Percentiles rank a stretch among this genome's conserved stretches.
Conservation (phyloP, 2,797 vertebrate genomes). For the Galago senegalensis region DNA sequence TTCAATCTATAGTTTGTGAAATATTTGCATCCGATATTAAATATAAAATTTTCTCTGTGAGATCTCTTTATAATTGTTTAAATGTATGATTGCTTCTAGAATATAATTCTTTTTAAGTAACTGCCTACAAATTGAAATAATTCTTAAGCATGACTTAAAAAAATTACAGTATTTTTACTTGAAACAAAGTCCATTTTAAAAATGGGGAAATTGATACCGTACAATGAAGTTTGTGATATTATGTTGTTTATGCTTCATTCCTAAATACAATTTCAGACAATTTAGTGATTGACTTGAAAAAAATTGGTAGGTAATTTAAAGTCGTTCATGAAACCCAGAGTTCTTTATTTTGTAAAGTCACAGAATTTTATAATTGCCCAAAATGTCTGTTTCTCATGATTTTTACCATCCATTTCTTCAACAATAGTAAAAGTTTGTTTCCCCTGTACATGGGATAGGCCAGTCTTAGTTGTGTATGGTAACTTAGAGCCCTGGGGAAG, state of each 20-base stretch:
- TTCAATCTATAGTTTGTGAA: slow-evolving; percentile 27
- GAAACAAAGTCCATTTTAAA: slow-evolving; percentile 38
- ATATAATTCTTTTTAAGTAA: slow-evolving; percentile 39
- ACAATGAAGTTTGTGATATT: slow-evolving; percentile 60
- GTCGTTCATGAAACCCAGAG: not conserved
- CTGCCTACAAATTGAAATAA: slow-evolving; percentile 51
- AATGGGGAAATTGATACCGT: slow-evolving; percentile 48
- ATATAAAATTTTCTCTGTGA: not conserved
- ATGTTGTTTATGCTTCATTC: slow-evolving; percentile 52
- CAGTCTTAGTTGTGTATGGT: slow-evolving; percentile 51
- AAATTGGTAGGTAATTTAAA: slow-evolving; percentile 57
- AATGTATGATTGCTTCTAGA: slow-evolving; percentile 10
- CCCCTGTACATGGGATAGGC: not conserved
- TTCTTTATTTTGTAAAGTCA: slow-evolving; percentile 65
- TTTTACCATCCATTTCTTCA: slow-evolving; percentile 31
- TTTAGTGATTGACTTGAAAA: slow-evolving; percentile 63
- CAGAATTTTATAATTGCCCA: slow-evolving; percentile 53
- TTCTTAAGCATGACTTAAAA: slow-evolving; percentile 38
- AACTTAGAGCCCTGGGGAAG: slow-evolving; percentile 50
- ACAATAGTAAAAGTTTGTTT: slow-evolving; percentile 1
- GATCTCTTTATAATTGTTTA: slow-evolving; percentile 17
- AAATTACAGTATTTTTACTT: not conserved
- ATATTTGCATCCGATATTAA: slow-evolving; percentile 49
- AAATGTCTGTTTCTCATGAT: slow-evolving; percentile 50
- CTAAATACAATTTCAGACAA: slow-evolving; percentile 49